Evolutionary conservation across 2,888 invertebrate genomes (phyloP), one percentile per base, ranked within the genome.

Genomic region (Biston betularia): DNA sequence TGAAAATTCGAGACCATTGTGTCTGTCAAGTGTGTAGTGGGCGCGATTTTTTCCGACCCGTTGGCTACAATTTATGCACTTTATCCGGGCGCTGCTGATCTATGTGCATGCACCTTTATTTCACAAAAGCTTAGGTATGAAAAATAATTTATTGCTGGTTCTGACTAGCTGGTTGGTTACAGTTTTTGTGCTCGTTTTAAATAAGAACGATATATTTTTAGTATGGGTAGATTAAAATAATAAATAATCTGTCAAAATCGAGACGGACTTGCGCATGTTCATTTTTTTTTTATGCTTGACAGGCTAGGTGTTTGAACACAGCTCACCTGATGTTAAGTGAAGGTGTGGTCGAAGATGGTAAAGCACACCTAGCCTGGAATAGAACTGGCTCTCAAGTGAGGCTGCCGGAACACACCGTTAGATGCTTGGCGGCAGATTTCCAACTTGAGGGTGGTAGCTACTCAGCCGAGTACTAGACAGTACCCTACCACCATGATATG

Each of bases 31-130:
- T 52, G 59, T 50, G 58, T 63, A 14, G 40, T 35, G 55, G 48
- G 40, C 55, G 63, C 59, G 11, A 57, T 62, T 63, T 63, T 62
- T 58, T 58, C 58, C 67, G 52, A 0, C 14, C 53, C 42, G 66
- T 61, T 63, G n/a, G 50, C 11, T 62, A 40, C 65, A 63, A 68
- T 66, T 68, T 64, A 68, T 65, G 62, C 54, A 44, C 40, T 49
- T 63, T 58, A 64, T 66, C 64, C 63, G 48, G 50, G 50, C 57
- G 52, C 38, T 56, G 50, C 46, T 61, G 65, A 67, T 67, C 49
- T 63, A 59, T 67, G 63, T 63, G 45, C 14, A 11, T 45, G 50
- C 55, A 55, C 63, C 44, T 57, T 63, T 63, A 52, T 57, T 50
- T 52, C 45, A 53, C 48, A 50, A 49, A 49, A n/a, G 15, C 12